These are phyloP conservation scores for Macquaria ambigua DNA, from an alignment of 2,113 vertebrate genomes.

Conservation along the genomic window DNA sequence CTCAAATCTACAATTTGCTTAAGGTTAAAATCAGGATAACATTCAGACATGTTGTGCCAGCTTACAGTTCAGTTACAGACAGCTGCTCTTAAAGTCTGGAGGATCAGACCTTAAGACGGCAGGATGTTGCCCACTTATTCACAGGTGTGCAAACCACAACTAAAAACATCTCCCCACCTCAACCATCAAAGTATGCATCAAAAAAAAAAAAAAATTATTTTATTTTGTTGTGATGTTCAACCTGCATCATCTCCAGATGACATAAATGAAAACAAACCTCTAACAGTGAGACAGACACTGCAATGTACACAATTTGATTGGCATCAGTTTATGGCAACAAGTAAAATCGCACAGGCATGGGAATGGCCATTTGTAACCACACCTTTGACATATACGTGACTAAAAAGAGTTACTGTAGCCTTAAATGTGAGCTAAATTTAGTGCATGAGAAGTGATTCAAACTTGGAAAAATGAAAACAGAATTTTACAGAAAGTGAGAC, in stretches of 20 bases:
- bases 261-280: background rate
- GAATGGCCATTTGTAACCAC: background rate
- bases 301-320: background rate
- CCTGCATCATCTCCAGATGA: background rate
- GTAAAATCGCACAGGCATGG: background rate
- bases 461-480: constrained; percentile 28
- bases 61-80: background rate
- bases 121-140: background rate
- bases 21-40: background rate
- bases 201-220: background rate
- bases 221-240: background rate
- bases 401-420: background rate
- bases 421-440: background rate
- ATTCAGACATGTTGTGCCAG: background rate
- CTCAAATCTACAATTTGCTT: background rate
- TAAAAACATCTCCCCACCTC: background rate
- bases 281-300: background rate
- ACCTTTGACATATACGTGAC: background rate
- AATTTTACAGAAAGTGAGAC: constrained; percentile 37
- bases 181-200: background rate
- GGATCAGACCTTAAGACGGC: background rate
- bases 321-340: too few relatives aligned
- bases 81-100: background rate
- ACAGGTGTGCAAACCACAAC: constrained; percentile 49
- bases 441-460: constrained; percentile 15